Percentiles rank a stretch among this genome's conserved stretches.
Conservation (phyloP, 2,797 vertebrate species). For the Tokudaia tokunoshimensis region DNA sequence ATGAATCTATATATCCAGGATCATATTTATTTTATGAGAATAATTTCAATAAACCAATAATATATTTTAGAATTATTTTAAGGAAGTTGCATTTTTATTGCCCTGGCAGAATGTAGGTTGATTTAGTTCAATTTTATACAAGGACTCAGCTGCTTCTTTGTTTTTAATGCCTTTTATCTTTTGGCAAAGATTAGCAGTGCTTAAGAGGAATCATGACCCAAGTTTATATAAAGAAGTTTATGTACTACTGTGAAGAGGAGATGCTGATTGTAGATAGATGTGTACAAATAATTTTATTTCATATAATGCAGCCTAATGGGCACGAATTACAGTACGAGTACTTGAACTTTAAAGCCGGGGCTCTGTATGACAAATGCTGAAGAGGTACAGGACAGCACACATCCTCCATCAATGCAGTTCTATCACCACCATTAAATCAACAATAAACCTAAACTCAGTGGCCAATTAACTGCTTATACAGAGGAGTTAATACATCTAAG, state of each 20-base stretch:
- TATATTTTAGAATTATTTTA: conserved; percentile 22
- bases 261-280: conserved; percentile 86
- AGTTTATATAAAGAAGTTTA: conserved; percentile 83
- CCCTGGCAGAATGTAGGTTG: conserved; percentile 12
- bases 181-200: conserved; percentile 79
- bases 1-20: background rate
- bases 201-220: conserved; percentile 83
- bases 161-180: conserved; percentile 45
- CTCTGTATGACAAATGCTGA: conserved; percentile 84
- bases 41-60: conserved; percentile 47
- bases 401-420: conserved; percentile 72
- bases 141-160: conserved; percentile 59
- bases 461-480: conserved; percentile 83
- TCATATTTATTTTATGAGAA: conserved; percentile 28
- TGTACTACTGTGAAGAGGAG: conserved; percentile 78
- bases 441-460: conserved; percentile 81
- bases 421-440: conserved; percentile 75
- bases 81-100: conserved; percentile 9
- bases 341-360: conserved; percentile 79
- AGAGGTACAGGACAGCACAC: conserved; percentile 82
- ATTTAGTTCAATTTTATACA: conserved; percentile 3
- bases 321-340: conserved; percentile 85
- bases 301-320: conserved; percentile 79
- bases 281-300: conserved; percentile 85
- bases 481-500: conserved; percentile 77